Base-by-base conservation (phyloP, 2,888 invertebrate species). In the Polydrusus pterygomalis region DNA sequence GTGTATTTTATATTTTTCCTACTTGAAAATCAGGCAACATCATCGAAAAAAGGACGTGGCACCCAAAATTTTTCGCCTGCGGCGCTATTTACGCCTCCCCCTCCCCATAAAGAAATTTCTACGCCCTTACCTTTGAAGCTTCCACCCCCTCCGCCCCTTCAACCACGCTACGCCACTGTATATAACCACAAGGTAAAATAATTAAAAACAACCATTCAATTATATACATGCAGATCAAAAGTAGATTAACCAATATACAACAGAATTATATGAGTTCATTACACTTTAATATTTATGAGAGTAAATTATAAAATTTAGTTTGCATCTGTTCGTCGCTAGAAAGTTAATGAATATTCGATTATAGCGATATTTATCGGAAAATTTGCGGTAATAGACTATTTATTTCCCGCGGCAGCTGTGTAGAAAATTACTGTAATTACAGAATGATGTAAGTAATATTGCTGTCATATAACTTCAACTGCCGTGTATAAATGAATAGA, bases 291-390 rank as follows among this genome's bases (percentile, higher is more conserved):
- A n/a, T n/a, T n/a, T n/a, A 34, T 8, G n/a, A 38, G 58, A 60
- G 38, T 38, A 17, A 60, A 10, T 38, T 60, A 60, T 38, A 60
- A 60, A 34, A 60, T 38, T 11, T 17, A 11, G 38, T 60, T 60
- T 11, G 38, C 38, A 60, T 60, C 58, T 60, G 58, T 60, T 38
- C 58, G 17, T 38, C 9, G 58, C 38, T 60, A 60, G 58, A 34
- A 56, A 56, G 56, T 34, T 38, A 60, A 60, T 60, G 38, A 38
- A 38, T 17, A 60, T 38, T 60, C 58, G 58, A 60, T 60, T 40
- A 38, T 38, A 8, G 15, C 17, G 10, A 38, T 34, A 11, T 15
- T 60, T 60, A 60, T 60, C 58, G 58, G 58, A 38, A 60, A 60
- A 60, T 38, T 17, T 38, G 34, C 17, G 34, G 17, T 60, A 38